Evolutionary conservation across 2,797 vertebrate genomes (phyloP).

Genomic region (Rhinogobio ventralis): DNA sequence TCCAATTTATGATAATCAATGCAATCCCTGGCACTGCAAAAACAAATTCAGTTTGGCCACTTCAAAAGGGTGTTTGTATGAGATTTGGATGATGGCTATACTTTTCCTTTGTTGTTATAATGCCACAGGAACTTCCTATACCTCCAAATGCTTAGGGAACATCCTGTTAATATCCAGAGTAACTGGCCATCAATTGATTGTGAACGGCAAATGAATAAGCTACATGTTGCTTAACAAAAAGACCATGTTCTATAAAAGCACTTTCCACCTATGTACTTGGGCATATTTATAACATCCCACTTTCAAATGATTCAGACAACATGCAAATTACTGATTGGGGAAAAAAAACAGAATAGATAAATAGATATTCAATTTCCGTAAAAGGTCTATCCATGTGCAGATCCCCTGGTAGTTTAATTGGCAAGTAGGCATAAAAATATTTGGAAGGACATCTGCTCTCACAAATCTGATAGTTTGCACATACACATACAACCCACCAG

Average conservation of each 20-base stretch:
- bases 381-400: constrained; percentile 51
- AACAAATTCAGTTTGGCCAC: constrained; percentile 69
- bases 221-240: not conserved
- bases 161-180: constrained; percentile 18
- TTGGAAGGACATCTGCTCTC: constrained; percentile 53
- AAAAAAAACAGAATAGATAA: constrained; percentile 11
- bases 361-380: constrained; percentile 52
- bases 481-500: constrained; percentile 54
- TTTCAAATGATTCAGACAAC: constrained; percentile 7
- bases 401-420: constrained; percentile 61
- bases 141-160: constrained; percentile 58
- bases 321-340: constrained; percentile 1
- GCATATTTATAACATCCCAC: constrained; percentile 55
- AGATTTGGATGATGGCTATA: constrained; percentile 64
- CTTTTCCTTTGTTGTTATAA: constrained; percentile 54
- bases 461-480: constrained; percentile 42
- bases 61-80: constrained; percentile 76
- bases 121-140: constrained; percentile 26
- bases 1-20: constrained; percentile 73
- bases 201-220: constrained; percentile 32
- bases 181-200: constrained; percentile 56
- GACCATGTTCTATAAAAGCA: constrained; percentile 59
- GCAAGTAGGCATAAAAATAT: constrained; percentile 56
- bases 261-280: constrained; percentile 60
- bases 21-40: constrained; percentile 77